A percentile compares a stretch with the other conserved stretches of the same genome.
phyloP scores from a whole-genome alignment of 1,140 invertebrate genomes.

The Papilio xuthus region DNA sequence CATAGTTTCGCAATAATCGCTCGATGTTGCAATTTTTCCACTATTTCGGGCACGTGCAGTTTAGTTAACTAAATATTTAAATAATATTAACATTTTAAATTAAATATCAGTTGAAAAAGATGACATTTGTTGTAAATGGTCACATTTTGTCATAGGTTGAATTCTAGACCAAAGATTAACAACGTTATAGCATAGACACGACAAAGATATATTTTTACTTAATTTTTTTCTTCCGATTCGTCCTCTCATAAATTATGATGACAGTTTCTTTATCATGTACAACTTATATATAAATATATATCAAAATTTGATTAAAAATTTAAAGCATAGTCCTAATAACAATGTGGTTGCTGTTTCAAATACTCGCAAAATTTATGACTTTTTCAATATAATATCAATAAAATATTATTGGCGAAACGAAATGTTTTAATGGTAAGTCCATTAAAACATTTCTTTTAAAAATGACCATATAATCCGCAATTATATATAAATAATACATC shows the following conservation, averaged over 20 bases:
- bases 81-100: slow-evolving; percentile 16
- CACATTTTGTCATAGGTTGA: not conserved
- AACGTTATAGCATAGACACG: not conserved
- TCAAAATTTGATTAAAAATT: too few relatives aligned
- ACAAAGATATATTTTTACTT: not conserved
- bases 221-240: not conserved
- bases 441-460: too few relatives aligned
- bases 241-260: too few relatives aligned
- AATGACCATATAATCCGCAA: too few relatives aligned
- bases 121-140: not conserved
- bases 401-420: not conserved
- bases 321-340: too few relatives aligned
- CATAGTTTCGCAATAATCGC: not conserved
- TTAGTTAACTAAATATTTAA: slow-evolving; percentile 1
- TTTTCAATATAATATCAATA: not conserved
- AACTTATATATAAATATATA: too few relatives aligned
- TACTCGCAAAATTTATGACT: not conserved
- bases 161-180: not conserved
- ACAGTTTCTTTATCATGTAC: too few relatives aligned
- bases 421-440: too few relatives aligned
- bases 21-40: not conserved
- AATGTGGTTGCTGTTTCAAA: too few relatives aligned
- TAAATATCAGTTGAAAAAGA: not conserved
- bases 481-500: too few relatives aligned
- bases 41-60: not conserved